These are phyloP conservation scores for Dipodomys ordii DNA, from an alignment of 2,113 vertebrate genomes.

Conservation along the genomic window DNA sequence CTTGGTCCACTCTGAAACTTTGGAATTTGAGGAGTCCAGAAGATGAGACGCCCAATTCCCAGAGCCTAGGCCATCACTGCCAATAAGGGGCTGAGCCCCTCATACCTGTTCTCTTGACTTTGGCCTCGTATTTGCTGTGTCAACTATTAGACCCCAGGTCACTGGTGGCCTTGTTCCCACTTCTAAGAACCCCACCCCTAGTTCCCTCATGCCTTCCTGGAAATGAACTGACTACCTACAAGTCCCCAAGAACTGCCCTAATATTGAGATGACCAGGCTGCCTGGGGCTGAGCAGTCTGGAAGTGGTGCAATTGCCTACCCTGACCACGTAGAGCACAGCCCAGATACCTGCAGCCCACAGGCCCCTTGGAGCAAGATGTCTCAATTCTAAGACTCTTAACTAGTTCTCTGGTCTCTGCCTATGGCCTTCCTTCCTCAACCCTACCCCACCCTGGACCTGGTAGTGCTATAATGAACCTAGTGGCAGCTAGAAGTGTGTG, in stretches of 20 bases:
- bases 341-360: neutral
- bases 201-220: neutral
- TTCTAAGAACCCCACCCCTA: neutral
- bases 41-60: neutral
- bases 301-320: neutral
- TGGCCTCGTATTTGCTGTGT: neutral
- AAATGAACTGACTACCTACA: neutral
- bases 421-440: neutral
- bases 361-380: neutral
- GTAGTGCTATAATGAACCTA: constrained; percentile 54
- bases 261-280: neutral
- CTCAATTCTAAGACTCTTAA: neutral
- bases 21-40: neutral
- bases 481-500: constrained; percentile 60
- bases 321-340: accelerated
- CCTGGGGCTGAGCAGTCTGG: neutral
- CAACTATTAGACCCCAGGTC: neutral
- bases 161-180: neutral
- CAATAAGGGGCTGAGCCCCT: constrained; percentile 32
- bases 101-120: neutral
- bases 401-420: neutral
- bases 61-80: constrained; percentile 70
- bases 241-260: neutral
- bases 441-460: neutral
- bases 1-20: constrained; percentile 56